Conservation (phyloP, 2,888 invertebrate genomes). For the Bombyx huttoni region DNA sequence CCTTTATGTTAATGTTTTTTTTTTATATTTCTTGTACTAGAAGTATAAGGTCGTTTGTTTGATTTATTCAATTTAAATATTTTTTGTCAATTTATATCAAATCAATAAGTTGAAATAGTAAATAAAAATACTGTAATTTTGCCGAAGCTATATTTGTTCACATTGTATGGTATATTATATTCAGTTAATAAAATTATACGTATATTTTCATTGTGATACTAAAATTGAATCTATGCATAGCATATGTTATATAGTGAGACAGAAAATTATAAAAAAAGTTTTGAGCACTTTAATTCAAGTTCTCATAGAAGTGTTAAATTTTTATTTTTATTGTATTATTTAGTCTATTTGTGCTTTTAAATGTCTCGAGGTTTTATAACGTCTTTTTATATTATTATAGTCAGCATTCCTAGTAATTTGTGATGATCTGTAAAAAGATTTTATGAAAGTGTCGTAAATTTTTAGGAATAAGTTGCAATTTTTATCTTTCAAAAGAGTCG, state of each 20-base stretch:
- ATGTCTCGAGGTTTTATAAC: neutral
- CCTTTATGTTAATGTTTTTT: neutral
- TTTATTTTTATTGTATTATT: neutral
- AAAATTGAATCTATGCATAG: neutral
- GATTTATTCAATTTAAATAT: too few species aligned
- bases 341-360: neutral
- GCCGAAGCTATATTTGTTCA: too few species aligned
- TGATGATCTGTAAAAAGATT: neutral
- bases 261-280: neutral
- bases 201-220: neutral
- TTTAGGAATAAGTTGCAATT: neutral
- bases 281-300: neutral
- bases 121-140: too few species aligned
- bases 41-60: too few species aligned
- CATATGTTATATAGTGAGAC: neutral
- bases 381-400: neutral
- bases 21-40: too few species aligned
- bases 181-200: too few species aligned
- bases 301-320: neutral
- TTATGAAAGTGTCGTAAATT: neutral
- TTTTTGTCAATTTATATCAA: too few species aligned
- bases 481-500: neutral
- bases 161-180: too few species aligned
- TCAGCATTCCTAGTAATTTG: neutral
- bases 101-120: too few species aligned